Evolutionary conservation across 2,113 vertebrate species (phyloP).

Genomic region (Oncorhynchus nerka): DNA sequence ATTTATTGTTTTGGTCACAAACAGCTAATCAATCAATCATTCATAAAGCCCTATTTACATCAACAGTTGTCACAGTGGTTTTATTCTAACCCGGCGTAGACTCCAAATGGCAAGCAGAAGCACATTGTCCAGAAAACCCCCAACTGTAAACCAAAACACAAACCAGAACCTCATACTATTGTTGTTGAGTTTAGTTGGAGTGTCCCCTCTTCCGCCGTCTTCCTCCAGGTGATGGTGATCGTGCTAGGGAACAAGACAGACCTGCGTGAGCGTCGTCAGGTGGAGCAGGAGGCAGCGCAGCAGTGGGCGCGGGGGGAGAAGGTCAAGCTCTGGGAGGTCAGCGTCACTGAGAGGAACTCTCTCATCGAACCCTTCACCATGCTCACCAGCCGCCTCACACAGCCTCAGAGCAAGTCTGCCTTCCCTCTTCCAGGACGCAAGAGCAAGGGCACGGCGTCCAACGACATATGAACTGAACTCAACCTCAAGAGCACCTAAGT

Average conservation of each 20-base stretch:
- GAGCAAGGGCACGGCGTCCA: slow-evolving; percentile 83
- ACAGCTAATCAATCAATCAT: background rate
- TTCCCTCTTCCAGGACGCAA: slow-evolving; percentile 92
- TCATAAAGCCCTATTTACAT: too few species aligned
- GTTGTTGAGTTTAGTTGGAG: background rate
- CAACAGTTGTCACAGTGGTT: too few species aligned
- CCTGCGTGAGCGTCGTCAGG: slow-evolving; percentile 84
- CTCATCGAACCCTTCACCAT: slow-evolving; percentile 90
- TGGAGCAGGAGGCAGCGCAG: slow-evolving; percentile 85
- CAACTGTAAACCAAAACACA: too few species aligned
- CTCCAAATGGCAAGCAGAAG: too few species aligned
- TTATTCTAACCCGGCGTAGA: too few species aligned
- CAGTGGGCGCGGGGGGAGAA: slow-evolving; percentile 89
- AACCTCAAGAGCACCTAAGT: background rate
- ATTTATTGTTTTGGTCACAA: background rate
- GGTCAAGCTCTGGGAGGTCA: slow-evolving; percentile 95
- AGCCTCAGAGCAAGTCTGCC: slow-evolving; percentile 91
- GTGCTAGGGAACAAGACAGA: slow-evolving; percentile 92
- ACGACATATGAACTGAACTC: slow-evolving; percentile 75
- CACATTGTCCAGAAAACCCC: too few species aligned
- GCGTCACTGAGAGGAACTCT: slow-evolving; percentile 81
- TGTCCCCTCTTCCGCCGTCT: background rate
- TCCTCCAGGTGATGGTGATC: slow-evolving; percentile 82
- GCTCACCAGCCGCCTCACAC: slow-evolving; percentile 89
- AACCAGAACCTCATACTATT: background rate